phyloP scores from a whole-genome alignment of 2,797 vertebrate species.

The Amniataba percoides region DNA sequence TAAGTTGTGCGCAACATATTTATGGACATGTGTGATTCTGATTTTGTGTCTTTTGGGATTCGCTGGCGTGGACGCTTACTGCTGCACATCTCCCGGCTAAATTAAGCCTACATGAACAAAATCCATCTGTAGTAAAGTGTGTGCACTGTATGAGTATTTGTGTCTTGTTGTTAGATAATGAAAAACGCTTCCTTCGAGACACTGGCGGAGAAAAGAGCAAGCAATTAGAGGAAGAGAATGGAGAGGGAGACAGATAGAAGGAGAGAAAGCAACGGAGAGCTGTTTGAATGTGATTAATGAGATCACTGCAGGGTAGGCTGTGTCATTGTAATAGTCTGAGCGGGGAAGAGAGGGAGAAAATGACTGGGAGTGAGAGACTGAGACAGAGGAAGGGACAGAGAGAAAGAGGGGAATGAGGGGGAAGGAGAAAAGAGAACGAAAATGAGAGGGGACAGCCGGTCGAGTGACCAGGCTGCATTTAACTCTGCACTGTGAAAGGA shows the following conservation, averaged over 20 bases:
- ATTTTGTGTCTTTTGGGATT: constrained; percentile 56
- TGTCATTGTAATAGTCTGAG: constrained; percentile 78
- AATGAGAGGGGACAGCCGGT: constrained; percentile 65
- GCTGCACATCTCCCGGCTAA: constrained; percentile 47
- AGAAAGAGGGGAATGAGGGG: constrained; percentile 23
- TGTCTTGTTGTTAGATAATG: constrained; percentile 78
- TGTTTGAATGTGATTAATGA: constrained; percentile 85
- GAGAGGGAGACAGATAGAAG: constrained; percentile 61
- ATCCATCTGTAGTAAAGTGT: constrained; percentile 63
- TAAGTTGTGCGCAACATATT: constrained; percentile 31
- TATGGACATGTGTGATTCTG: constrained; percentile 41
- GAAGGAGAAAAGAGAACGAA: constrained; percentile 30
- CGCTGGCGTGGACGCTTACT: constrained; percentile 41
- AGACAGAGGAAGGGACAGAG: constrained; percentile 34
- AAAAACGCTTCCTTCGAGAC: constrained; percentile 78
- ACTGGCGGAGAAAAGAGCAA: constrained; percentile 76
- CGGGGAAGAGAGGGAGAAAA: constrained; percentile 45
- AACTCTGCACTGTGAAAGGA: constrained; percentile 59
- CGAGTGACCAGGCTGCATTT: constrained; percentile 64
- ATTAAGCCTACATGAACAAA: constrained; percentile 62
- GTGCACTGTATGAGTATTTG: constrained; percentile 70
- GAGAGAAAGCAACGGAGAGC: constrained; percentile 70
- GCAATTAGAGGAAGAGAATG: constrained; percentile 78
- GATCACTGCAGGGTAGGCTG: constrained; percentile 83
- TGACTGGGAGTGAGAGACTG: constrained; percentile 38